These are phyloP conservation scores for Siphamia tubifer DNA, from an alignment of 2,113 vertebrate genomes.

Conservation along the genomic window DNA sequence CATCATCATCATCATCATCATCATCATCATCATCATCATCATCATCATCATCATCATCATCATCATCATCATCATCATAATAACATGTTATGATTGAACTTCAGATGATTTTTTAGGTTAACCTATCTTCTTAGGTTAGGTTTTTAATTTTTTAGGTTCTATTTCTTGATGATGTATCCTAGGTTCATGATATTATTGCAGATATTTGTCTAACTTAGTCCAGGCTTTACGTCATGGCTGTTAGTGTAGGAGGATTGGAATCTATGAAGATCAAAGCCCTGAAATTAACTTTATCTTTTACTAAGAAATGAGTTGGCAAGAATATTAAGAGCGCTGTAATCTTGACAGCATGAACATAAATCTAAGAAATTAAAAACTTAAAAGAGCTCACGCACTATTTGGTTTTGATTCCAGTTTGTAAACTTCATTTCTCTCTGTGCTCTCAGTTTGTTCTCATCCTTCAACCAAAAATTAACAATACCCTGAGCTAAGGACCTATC, in stretches of 20 bases:
- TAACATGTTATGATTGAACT: slow-evolving; percentile 17
- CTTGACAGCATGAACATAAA: background rate
- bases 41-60: no score
- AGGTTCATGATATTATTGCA: background rate
- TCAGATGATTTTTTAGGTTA: background rate
- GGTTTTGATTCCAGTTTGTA: background rate
- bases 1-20: no score
- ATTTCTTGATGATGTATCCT: background rate
- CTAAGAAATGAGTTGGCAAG: background rate
- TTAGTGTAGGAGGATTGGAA: background rate
- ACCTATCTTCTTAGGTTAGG: no score
- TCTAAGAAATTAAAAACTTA: background rate
- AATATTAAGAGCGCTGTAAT: background rate
- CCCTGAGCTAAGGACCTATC: no score
- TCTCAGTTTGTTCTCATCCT: background rate
- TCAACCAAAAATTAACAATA: no score
- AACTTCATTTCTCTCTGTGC: background rate
- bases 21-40: no score
- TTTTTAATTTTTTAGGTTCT: no score
- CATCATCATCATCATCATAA: no score
- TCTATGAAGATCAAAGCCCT: slow-evolving; percentile 13
- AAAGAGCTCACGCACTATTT: background rate
- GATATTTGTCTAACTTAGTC: slow-evolving; percentile 1
- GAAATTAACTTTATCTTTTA: slow-evolving; percentile 12
- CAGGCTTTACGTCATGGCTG: background rate